phyloP scores from a whole-genome alignment of 2,797 vertebrate species.

The Rhynchonycteris naso region DNA sequence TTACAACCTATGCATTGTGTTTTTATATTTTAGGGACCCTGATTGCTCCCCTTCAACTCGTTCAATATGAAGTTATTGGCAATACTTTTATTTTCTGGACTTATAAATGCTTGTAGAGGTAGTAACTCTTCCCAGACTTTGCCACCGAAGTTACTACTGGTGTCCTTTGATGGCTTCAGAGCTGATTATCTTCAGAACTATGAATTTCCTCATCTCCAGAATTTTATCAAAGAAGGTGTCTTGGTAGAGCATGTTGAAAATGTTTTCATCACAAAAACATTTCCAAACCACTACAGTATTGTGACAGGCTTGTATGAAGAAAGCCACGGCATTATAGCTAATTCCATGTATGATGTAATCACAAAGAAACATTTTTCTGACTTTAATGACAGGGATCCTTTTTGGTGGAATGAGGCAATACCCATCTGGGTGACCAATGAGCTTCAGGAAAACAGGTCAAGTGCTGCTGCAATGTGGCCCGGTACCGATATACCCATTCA shows the following conservation, averaged over 20 bases:
- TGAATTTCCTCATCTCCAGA: constrained; percentile 91
- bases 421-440: constrained; percentile 96
- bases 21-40: constrained; percentile 78
- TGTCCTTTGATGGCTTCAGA: constrained; percentile 97
- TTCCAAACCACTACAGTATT: constrained; percentile 98
- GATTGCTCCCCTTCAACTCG: background rate
- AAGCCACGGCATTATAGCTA: constrained; percentile 95
- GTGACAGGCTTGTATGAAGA: constrained; percentile 97
- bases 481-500: constrained; percentile 91
- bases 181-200: constrained; percentile 95
- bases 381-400: constrained; percentile 86
- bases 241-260: constrained; percentile 93
- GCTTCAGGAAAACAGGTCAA: constrained; percentile 87
- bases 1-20: background rate
- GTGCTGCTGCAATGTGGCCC: constrained; percentile 96
- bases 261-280: constrained; percentile 96
- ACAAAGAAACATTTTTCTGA: constrained; percentile 87
- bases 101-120: constrained; percentile 67
- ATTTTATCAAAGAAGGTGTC: constrained; percentile 91
- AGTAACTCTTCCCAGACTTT: constrained; percentile 58
- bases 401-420: constrained; percentile 94
- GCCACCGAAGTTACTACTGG: constrained; percentile 88
- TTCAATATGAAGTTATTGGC: constrained; percentile 74
- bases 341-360: constrained; percentile 91
- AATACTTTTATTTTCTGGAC: constrained; percentile 69